Base-by-base conservation (phyloP, 2,888 invertebrate species). In the Melanchra persicariae region DNA sequence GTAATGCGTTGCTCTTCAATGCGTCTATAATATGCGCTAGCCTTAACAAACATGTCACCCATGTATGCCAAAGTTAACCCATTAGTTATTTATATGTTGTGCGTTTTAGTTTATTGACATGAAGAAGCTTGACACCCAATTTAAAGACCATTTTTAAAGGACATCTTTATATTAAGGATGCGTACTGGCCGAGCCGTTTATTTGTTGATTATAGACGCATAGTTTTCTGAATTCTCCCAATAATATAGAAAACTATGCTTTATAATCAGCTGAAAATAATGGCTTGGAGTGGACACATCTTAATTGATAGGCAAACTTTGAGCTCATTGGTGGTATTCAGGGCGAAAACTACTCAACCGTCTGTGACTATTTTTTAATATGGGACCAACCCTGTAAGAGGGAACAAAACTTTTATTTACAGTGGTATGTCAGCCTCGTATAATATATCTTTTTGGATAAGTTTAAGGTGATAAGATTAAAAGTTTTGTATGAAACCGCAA, bases 21-120 rank as follows among this genome's bases (percentile, higher is more conserved):
- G 22, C 22, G 9, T 19, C 19, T 34, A 10, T 73, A 26, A 73
- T 57, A 73, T 73, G 49, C 51, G 9, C 51, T 74, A 74, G 72
- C 51, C 65, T 57, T 54, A 47, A 59, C 52, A 54, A n/a, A 37
- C 40, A 54, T 78, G 49, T 68, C 43, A 62, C 71, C 79, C 54
- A 65, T 43, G 10, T 65, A 67, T 67, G 63, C 79, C 76, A 58
- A 63, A 69, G 52, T 76, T 58, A 70, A 72, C 77, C 81, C 77
- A 67, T 81, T 79, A 69, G 79, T 80, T 80, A 74, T 79, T 78
- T 74, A 70, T 66, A 57, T 72, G 59, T 70, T 67, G 58, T 72
- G 76, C 45, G 47, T 58, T 79, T 70, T 79, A 79, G 79, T 80
- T 80, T 76, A 79, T 79, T 80, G 58, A 80, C 72, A 80, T 81